Base-by-base conservation (phyloP, 2,888 invertebrate genomes). In the Sepioteuthis lessoniana region DNA sequence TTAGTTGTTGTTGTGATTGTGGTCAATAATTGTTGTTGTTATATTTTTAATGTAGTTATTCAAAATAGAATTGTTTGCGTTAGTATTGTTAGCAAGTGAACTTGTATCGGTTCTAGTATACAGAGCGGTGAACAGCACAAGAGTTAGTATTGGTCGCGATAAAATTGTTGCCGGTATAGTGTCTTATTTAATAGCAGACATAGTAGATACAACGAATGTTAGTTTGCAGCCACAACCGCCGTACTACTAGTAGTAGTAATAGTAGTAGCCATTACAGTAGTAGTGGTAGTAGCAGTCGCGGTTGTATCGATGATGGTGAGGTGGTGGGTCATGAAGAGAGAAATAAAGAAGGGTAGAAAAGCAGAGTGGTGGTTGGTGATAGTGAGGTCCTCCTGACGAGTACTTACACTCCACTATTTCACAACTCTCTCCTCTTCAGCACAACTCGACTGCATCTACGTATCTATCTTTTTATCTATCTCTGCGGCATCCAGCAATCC, bases 151-250 rank as follows among this genome's bases (percentile, higher is more conserved):
- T 76, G 76, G 76, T 76, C n/a, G 76, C 76, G n/a, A n/a, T 76
- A 16, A 76, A 76, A 76, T 76, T 76, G n/a, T 76, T 76, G 76
- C 76, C 76, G n/a, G n/a, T n/a, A 76, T n/a, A n/a, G n/a, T 25
- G 76, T 76, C 76, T 76, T 76, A n/a, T 76, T 76, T 76, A n/a
- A n/a, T 76, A 76, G 76, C 76, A 76, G 76, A 76, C 76, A 76
- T 35, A 76, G 76, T n/a, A 76, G 76, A 35, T 76, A 19, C n/a
- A n/a, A n/a, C n/a, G n/a, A n/a, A 76, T 13, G 76, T 76, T 76
- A 76, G n/a, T 76, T n/a, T 13, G 76, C 76, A 76, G 76, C 76
- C 76, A n/a, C 76, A 76, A 13, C 76, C 76, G 76, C 10, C 76
- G 0, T 19, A 76, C 76, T 35, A 76, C n/a, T 76, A n/a, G 76